Conservation (phyloP, 2,113 vertebrate genomes). For the Asarcornis scutulata region DNA sequence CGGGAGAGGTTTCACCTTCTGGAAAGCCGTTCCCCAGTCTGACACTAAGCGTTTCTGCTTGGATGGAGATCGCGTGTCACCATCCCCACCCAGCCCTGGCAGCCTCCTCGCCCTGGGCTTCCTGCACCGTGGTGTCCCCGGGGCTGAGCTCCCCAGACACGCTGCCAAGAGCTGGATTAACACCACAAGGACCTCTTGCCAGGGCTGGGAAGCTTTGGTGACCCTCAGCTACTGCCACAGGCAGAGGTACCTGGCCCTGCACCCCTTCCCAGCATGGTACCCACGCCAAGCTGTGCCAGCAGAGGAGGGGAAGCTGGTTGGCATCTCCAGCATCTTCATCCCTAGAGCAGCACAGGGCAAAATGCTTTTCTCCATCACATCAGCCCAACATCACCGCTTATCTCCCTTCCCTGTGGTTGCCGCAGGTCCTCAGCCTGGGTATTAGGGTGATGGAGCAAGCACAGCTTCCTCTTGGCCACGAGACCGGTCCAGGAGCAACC, state of each 20-base stretch:
- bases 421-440: background rate
- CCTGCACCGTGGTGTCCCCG: rapidly evolving
- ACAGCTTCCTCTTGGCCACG: background rate
- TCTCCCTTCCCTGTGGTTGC: background rate
- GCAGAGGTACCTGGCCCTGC: background rate
- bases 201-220: rapidly evolving
- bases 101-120: background rate
- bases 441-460: background rate
- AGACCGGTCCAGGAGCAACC: background rate
- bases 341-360: background rate
- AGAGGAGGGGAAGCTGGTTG: background rate
- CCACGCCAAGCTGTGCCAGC: background rate
- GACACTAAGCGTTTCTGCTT: background rate
- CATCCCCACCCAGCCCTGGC: background rate
- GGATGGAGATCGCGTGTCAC: background rate
- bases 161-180: background rate
- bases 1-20: background rate
- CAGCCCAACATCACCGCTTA: background rate
- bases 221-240: background rate
- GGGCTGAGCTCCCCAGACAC: background rate
- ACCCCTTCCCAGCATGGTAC: background rate
- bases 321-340: background rate
- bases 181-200: background rate
- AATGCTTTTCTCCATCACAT: background rate
- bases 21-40: background rate